Evolutionary conservation across 2,113 vertebrate genomes (phyloP).

Genomic region (Argyrosomus japonicus): DNA sequence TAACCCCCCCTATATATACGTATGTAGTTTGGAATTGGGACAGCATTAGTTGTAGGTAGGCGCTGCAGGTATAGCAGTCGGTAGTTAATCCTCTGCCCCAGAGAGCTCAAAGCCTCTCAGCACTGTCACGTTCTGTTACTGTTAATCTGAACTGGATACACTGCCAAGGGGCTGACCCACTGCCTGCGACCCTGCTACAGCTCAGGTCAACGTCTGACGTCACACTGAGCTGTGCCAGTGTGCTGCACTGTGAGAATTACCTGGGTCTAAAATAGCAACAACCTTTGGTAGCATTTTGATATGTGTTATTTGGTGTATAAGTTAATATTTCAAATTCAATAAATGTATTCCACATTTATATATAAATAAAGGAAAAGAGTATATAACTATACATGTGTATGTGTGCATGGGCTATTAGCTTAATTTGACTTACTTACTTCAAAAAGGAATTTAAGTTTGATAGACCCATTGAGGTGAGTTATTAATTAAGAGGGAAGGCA

Average conservation of each 20-base stretch:
- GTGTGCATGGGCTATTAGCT: neutral
- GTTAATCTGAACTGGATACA: slow-evolving; percentile 72
- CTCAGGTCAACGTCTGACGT: slow-evolving; percentile 64
- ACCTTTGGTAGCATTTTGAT: slow-evolving; percentile 3
- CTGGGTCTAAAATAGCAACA: slow-evolving; percentile 30
- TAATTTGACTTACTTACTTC: no score
- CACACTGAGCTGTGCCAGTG: slow-evolving; percentile 44
- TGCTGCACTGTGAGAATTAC: slow-evolving; percentile 26
- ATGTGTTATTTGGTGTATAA: neutral
- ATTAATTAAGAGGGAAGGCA: neutral
- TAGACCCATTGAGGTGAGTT: neutral
- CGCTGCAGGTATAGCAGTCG: slow-evolving; percentile 59
- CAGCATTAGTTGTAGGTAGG: slow-evolving; percentile 45
- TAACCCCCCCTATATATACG: slow-evolving; percentile 31
- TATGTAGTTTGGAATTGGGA: slow-evolving; percentile 48
- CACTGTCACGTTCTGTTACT: slow-evolving; percentile 77
- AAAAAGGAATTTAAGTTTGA: neutral
- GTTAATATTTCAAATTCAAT: neutral
- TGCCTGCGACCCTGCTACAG: slow-evolving; percentile 58
- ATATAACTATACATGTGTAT: neutral
- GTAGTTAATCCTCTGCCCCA: slow-evolving; percentile 69
- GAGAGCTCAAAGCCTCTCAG: slow-evolving; percentile 77
- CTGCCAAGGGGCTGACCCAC: slow-evolving; percentile 69
- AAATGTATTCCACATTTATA: neutral
- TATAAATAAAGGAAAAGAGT: neutral